Evolutionary conservation across 2,888 invertebrate species (phyloP), one percentile per base, ranked within the genome.

Genomic region (Eulithis testata): DNA sequence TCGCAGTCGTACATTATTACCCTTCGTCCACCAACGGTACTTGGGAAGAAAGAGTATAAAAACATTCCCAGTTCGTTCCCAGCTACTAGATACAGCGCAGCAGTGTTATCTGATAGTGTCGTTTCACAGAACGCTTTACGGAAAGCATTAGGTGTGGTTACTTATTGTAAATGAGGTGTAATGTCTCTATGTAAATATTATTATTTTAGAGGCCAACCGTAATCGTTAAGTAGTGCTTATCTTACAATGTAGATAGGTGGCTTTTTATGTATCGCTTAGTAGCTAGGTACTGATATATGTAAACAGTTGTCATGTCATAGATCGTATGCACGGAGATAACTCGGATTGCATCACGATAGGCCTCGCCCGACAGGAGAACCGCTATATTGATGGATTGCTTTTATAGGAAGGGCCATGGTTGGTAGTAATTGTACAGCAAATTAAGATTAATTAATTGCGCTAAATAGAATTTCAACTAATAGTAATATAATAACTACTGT

Each of bases 311-410:
- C 77, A 81, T 74, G 76, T 82, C 77, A 74, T 75, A 75, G 73
- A 76, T 76, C 75, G 75, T 77, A 82, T 78, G 76, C 76, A 76
- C 75, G 73, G 58, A 75, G 79, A 81, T 82, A 79, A 74, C 76
- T 74, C 65, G 73, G 78, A 81, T 79, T 76, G 72, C 76, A 77
- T 76, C 76, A 76, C 73, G 78, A 73, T 76, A 75, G 64, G 63
- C 60, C 51, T 57, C 65, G 63, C 70, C 73, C 66, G 76, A 73
- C 73, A 69, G 61, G 63, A 64, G 69, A 69, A 75, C 79, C 77
- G 79, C 77, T 81, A 80, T 72, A 75, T 75, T 81, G 80, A 83
- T 81, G 76, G 77, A 81, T 83, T 74, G 71, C 76, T 76, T 76
- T 76, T 75, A 74, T 58, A 65, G 64, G 75, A 78, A 76, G 71